Conservation (phyloP, 2,113 vertebrate species). For the Motacilla alba region DNA sequence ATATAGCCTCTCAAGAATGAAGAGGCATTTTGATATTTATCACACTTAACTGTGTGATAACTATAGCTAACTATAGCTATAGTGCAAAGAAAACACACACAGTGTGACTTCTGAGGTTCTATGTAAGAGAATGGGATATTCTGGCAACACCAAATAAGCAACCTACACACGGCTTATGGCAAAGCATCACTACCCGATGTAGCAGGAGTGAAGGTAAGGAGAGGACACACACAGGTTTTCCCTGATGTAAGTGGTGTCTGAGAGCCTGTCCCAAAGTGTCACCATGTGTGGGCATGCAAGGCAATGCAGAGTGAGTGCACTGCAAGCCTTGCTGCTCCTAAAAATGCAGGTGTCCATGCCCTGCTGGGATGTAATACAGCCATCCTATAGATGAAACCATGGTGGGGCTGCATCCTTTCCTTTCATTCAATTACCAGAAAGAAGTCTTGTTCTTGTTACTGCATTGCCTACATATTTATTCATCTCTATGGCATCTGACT, state of each 20-base stretch:
- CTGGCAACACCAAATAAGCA: not conserved
- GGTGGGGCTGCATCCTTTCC: not conserved
- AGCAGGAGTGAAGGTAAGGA: not conserved
- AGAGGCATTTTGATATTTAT: not conserved
- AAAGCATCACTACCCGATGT: rapidly evolving
- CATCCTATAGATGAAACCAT: not conserved
- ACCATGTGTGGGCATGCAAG: rapidly evolving
- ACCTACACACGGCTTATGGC: rapidly evolving
- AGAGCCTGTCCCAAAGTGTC: not conserved
- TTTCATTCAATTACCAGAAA: not conserved
- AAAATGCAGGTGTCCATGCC: not conserved
- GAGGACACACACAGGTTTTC: rapidly evolving
- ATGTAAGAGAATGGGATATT: not conserved
- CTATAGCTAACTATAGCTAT: not conserved
- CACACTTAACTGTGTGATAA: not conserved
- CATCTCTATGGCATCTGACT: not conserved
- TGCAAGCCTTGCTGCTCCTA: not conserved
- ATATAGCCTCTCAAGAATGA: not conserved
- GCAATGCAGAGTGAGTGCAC: not conserved
- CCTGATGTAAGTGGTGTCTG: not conserved
- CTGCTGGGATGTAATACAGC: not conserved
- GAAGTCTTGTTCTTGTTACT: not conserved
- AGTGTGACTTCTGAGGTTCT: not conserved
- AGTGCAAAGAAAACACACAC: not conserved
- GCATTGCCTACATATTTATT: not conserved